Evolutionary conservation across 2,888 invertebrate genomes (phyloP), one percentile per base, ranked within the genome.

Genomic region (Brenthis daphne): DNA sequence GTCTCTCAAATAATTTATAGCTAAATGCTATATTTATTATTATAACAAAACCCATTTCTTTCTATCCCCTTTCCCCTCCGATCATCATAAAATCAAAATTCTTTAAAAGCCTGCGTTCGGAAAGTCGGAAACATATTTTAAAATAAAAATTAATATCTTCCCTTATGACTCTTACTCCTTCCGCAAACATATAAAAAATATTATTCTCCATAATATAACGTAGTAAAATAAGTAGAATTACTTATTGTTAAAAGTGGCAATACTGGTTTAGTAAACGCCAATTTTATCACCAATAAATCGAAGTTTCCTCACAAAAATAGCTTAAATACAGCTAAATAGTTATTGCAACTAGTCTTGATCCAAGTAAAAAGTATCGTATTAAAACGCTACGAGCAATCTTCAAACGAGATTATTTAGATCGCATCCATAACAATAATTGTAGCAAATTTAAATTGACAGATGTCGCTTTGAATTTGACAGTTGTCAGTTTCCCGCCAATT

Each of bases 401-500:
- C 50, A 60, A 29, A 50, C 14, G 8, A 50, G 11, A 60, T 12
- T 12, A 37, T 56, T 29, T 37, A 56, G 6, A 33, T 37, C 6
- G 50, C 50, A 50, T 12, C 13, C 16, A 60, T 50, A 47, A 33
- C 29, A 60, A 58, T 47, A 48, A 24, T 48, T 29, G 29, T 50
- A 60, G 24, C 58, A 48, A 60, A 60, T 60, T n/a, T 13, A 24
- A 33, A n/a, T 37, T 33, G 33, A 56, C 56, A 37, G 33, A 24
- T 37, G 56, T 50, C 58, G 50, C 5, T 58, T 58, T 50, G 60
- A 60, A 33, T 48, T 43, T 64, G 69, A 60, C 67, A 60, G 57
- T 48, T 67, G 67, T 60, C 65, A 69, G 20, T 51, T 61, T 67
- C 48, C 60, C 54, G 50, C 54, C 60, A 55, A 68, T 64, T 57